Base-by-base conservation (phyloP, 2,797 vertebrate genomes). In the Thripadectes ignobilis region DNA sequence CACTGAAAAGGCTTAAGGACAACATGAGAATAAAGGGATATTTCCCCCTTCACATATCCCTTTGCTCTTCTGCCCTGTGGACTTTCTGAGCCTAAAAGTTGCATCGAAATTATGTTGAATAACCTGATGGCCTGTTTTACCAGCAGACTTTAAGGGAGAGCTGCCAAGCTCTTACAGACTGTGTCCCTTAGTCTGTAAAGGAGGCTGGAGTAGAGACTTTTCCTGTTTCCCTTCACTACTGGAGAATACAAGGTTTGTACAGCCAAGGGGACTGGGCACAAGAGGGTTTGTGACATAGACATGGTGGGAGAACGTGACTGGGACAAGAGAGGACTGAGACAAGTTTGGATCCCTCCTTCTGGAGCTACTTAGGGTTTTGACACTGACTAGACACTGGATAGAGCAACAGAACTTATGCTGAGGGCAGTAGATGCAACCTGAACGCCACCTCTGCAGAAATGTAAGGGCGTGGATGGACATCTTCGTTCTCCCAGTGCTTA, bases 11-110 rank as follows among this genome's bases (percentile, higher is more conserved):
- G 9, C 29, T 63, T 75, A 75, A 68, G 32, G 32, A 34, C 1
- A 2, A 65, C 8, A 23, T 49, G 26, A 82, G 32, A 63, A 54
- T 45, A 66, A 69, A 66, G 5, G 24, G 7, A 8, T 77, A 29
- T 62, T 77, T 3, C 5, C 9, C 6, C 1, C 1, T 68, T 6
- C 10, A 15, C 1, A 2, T 38, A 30, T 14, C 14, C 2, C 4
- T 62, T 66, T 68, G 29, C 32, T 82, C 8, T 73, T 82, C 24
- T 62, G 24, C 27, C 7, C 7, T 41, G 15, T 77, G n/a, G 34
- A 36, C 67, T 90, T 76, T 46, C 30, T 75, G 36, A 68, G 15
- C 10, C 10, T 27, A 63, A 77, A 63, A 14, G 9, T 41, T 63
- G 30, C 41, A 54, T 85, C 23, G 20, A 51, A 9, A 36, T 54